Evolutionary conservation across 1,140 invertebrate species (phyloP), one percentile per base, ranked within the genome.

Genomic region (Nasonia giraulti): DNA sequence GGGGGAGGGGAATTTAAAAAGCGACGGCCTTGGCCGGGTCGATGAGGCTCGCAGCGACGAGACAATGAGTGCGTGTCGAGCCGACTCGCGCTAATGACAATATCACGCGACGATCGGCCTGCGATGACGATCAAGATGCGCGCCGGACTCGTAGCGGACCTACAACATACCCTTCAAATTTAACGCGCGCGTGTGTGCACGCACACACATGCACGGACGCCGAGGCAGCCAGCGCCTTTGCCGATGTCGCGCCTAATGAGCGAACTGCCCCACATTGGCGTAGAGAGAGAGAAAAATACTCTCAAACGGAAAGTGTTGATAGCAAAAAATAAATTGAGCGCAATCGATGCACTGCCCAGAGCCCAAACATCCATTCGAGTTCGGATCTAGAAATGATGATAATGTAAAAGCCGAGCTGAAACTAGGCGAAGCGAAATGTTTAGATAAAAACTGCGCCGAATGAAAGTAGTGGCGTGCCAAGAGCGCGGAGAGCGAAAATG

Each of bases 91-190:
- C 33, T 90, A 90, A 91, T 89, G 88, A 91, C 88, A 89, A 90
- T 91, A 91, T 91, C 90, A 89, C 88, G 89, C 89, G 88, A 91
- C 88, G 86, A 89, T 89, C 87, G 87, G 89, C 85, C 89, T 11
- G 40, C 87, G 90, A 91, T 89, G 90, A 90, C 90, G 91, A 91
- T 91, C 89, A 88, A 89, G 90, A 90, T 86, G 88, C 90, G 87
- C 86, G 79, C 83, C 82, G 80, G 87, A 89, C 87, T 85, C 87
- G 89, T 27, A 27, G 27, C 83, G 73, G 31, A 31, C 33, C 73
- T 62, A 40, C 71, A 44, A 75, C 50, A 76, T 55, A 76, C 71
- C 81, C 73, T 82, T 76, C n/a, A 44, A 73, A 82, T 55, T 75
- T 27, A 55, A 82, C 27, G 11, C 11, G 1, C 7, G 55, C 27